A percentile compares a stretch with the other conserved stretches of the same genome.
phyloP scores from a whole-genome alignment of 2,797 vertebrate genomes.

The Lindbergichthys nudifrons region DNA sequence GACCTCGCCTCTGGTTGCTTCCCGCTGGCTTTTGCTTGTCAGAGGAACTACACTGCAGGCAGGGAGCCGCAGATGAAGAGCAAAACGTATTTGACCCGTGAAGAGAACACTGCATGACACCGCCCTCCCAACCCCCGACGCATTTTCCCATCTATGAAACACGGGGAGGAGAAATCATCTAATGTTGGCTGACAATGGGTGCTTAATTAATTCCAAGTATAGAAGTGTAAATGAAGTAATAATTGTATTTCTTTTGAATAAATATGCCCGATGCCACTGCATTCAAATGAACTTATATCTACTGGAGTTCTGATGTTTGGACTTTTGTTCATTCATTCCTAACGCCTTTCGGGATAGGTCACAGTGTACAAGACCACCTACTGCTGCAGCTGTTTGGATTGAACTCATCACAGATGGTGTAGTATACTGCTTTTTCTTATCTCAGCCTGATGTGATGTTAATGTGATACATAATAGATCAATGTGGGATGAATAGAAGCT shows the following conservation, averaged over 20 bases:
- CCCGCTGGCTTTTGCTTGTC: slow-evolving; percentile 45
- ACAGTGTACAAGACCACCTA: neutral
- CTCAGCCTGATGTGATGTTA: neutral
- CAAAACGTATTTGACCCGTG: slow-evolving; percentile 41
- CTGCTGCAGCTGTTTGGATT: neutral
- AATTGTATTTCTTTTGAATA: neutral
- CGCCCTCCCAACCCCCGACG: neutral
- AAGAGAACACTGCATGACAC: slow-evolving; percentile 27
- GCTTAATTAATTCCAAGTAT: neutral
- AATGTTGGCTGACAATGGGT: neutral
- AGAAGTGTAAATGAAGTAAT: neutral
- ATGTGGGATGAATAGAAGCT: neutral
- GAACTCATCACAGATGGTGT: neutral
- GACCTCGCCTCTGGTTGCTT: slow-evolving; percentile 46
- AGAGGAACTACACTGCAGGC: slow-evolving; percentile 19
- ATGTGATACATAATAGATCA: neutral
- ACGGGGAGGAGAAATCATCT: neutral
- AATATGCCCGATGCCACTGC: neutral
- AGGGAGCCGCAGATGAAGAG: slow-evolving; percentile 34
- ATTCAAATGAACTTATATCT: slow-evolving; percentile 1
- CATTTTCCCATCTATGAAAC: neutral
- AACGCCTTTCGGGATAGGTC: neutral
- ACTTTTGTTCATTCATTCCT: neutral
- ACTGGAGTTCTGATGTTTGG: neutral
- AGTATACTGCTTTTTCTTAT: no score